phyloP scores from a whole-genome alignment of 2,888 invertebrate genomes.

The Catocala nupta region DNA sequence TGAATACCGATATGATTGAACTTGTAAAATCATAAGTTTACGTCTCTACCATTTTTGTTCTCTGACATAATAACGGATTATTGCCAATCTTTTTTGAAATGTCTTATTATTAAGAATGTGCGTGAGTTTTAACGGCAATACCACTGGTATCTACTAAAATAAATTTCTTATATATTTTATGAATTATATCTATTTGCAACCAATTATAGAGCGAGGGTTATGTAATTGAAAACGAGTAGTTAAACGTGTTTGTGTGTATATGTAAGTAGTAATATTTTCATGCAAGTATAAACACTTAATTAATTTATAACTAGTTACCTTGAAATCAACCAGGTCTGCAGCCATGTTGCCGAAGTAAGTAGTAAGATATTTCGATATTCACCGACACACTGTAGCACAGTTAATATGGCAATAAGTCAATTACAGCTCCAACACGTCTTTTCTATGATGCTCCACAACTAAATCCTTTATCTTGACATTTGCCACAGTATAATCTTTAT shows the following conservation, averaged over 20 bases:
- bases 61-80: too few relatives aligned
- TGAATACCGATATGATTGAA: too few relatives aligned
- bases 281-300: neutral
- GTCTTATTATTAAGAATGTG: too few relatives aligned
- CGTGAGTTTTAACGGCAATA: neutral
- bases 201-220: constrained; percentile 33
- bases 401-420: constrained; percentile 63
- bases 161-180: constrained; percentile 2
- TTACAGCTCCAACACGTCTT: constrained; percentile 64
- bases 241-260: neutral
- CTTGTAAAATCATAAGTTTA: too few relatives aligned
- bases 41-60: too few relatives aligned
- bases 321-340: constrained; percentile 62
- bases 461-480: constrained; percentile 77
- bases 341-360: constrained; percentile 61
- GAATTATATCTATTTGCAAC: neutral
- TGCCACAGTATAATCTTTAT: constrained; percentile 77
- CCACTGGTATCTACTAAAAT: neutral
- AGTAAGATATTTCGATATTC: constrained; percentile 28
- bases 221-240: constrained; percentile 27
- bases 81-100: too few relatives aligned
- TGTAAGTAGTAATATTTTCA: neutral
- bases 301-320: constrained; percentile 58
- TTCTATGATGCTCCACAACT: constrained; percentile 73
- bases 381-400: constrained; percentile 59